Base-by-base conservation (phyloP, 2,797 vertebrate genomes). In the Crenichthys baileyi region DNA sequence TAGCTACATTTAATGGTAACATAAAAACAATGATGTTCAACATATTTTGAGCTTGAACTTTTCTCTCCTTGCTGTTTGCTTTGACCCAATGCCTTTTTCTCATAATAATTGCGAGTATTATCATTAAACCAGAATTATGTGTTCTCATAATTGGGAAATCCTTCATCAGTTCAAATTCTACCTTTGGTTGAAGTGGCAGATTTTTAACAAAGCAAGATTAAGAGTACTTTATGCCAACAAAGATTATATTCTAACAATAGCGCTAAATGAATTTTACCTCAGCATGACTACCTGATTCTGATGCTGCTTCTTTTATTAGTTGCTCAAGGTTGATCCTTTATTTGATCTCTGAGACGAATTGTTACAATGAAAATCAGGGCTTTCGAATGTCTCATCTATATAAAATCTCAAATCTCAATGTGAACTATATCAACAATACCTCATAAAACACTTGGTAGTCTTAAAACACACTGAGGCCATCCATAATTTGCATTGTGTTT, bases 241-340 rank as follows among this genome's bases (percentile, higher is more conserved):
- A 72, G 71, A 72, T 46, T 70, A 53, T 5, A 24, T 51, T 72
- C 39, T 72, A 36, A 55, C 71, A 72, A 53, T 55, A 50, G 71
- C 55, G 50, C 20, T 36, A 12, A 55, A 31, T 22, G 8, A 24
- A 13, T 44, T 55, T 39, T 7, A 41, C 56, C 26, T 12, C 3
- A 24, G 18, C 7, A 24, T 41, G 18, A 36, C 26, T 39, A 24
- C 9, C 50, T 13, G 20, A 72, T 55, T 36, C 71, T 26, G 24
- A 5, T 16, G 24, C 24, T 46, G 46, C 13, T 44, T 46, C 24
- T 70, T 70, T 46, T 44, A 67, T 44, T 41, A 67, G 65, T 15
- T 67, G 65, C 65, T 24, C 20, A 41, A 67, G 20, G 5, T 24
- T 24, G 20, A 67, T 44, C 22, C 36, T 44, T 44, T 26, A n/a